Percentiles rank a stretch among this genome's conserved stretches.
Evolutionary conservation across 2,888 invertebrate genomes (phyloP).

Genomic region (Pardosa pseudoannulata): DNA sequence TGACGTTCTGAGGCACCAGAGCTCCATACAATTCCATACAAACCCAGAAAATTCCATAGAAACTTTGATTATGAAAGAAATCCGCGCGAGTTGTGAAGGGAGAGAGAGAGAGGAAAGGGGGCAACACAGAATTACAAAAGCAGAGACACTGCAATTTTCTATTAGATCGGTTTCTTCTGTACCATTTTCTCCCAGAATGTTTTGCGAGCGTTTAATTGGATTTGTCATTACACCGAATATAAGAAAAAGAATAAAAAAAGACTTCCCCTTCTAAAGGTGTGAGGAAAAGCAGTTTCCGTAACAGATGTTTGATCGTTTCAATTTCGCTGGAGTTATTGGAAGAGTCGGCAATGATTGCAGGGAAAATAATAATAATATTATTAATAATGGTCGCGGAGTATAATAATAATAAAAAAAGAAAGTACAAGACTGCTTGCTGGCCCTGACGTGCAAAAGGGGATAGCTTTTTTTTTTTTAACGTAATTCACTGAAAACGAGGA

Average conservation of each 20-base stretch:
- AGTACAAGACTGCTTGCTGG: too few species aligned
- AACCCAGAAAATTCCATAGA: too few species aligned
- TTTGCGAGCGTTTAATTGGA: background rate
- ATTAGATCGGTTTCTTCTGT: background rate
- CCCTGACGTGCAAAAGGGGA: background rate
- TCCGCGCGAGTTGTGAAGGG: too few species aligned
- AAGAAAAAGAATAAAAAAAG: background rate
- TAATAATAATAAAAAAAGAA: too few species aligned
- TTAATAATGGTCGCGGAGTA: too few species aligned
- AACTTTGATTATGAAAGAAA: too few species aligned
- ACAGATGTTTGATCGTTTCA: slow-evolving; percentile 53
- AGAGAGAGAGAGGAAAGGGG: too few species aligned
- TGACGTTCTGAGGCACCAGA: too few species aligned
- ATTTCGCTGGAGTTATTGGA: slow-evolving; percentile 12
- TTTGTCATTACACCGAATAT: slow-evolving; percentile 5
- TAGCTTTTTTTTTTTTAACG: background rate
- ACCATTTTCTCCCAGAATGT: background rate
- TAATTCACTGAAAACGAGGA: background rate
- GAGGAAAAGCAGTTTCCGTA: background rate
- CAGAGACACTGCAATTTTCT: background rate
- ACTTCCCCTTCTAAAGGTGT: background rate
- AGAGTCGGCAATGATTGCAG: background rate
- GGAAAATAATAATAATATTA: slow-evolving; percentile 1
- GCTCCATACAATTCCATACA: too few species aligned
- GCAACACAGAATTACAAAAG: background rate